Evolutionary conservation across 2,888 invertebrate species (phyloP), one percentile per base, ranked within the genome.

Genomic region (Molorchus minor): DNA sequence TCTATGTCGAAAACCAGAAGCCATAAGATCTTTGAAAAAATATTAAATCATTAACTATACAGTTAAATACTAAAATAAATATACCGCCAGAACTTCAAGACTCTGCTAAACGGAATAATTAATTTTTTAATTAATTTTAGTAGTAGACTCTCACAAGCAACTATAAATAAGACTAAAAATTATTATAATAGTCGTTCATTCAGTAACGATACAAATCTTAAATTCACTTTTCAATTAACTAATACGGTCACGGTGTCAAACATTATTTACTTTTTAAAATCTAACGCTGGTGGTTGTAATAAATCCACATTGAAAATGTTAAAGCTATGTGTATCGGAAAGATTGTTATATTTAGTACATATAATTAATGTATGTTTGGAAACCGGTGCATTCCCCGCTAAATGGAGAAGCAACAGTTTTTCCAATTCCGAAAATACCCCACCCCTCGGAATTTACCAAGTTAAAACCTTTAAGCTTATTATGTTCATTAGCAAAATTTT

Each of bases 1-100:
- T 2, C 8, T 30, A 30, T 7, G 20, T 38, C 20, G 38, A 49
- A 38, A 12, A 38, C 8, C 36, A 49, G 38, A 49, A 49, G 15
- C 21, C 20, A 4, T 25, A 20, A 16, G 13, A 13, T 17, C 21
- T 36, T 20, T 49, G 49, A 25, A 49, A 46, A 35, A 29, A 30
- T 29, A n/a, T 20, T 4, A 46, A 19, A 16, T 33, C 30, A 10
- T 19, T 35, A 4, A 46, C 30, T 35, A 10, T 35, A 3, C 19
- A 19, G 3, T 10, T 33, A 17, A 8, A 46, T n/a, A 36, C 3
- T 36, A 36, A 36, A 13, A 36, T 4, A 12, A 13, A 35, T n/a
- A 15, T 36, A 8, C 36, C 36, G 5, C 7, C 13, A 7, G 4
- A 36, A 15, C 16, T 36, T 7, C 16, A 13, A 3, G 16, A 36